Conservation (phyloP, 2,888 invertebrate species). For the Drepana falcataria region DNA sequence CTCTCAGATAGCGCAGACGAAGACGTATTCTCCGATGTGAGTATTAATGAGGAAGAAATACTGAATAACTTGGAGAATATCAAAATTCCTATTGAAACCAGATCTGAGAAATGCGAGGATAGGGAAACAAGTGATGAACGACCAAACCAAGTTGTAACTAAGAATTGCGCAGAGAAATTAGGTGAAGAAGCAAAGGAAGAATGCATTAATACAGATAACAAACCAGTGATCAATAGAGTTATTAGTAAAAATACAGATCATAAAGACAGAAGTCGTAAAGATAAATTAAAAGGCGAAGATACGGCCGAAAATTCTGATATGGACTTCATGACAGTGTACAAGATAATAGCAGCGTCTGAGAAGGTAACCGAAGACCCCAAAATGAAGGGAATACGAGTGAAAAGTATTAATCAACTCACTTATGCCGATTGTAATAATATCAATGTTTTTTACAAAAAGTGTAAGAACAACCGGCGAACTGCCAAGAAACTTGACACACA, state of each 20-base stretch:
- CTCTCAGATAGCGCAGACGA: conserved; percentile 30
- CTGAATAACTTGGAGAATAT: conserved; percentile 44
- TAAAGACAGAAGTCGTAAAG: conserved; percentile 2
- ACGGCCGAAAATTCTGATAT: conserved; percentile 10
- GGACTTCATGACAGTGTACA: conserved; percentile 33
- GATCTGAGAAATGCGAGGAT: conserved; percentile 1
- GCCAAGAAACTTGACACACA: conserved; percentile 13
- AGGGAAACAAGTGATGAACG: not conserved
- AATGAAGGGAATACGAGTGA: not conserved
- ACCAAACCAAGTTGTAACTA: not conserved
- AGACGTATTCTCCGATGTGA: conserved; percentile 27
- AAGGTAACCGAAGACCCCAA: conserved; percentile 8
- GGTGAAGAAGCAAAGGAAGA: too few relatives aligned
- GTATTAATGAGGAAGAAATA: conserved; percentile 40
- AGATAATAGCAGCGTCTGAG: conserved; percentile 21
- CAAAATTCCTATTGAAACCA: conserved; percentile 39
- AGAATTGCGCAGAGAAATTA: not conserved
- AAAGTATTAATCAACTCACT: not conserved
- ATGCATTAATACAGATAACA: too few relatives aligned
- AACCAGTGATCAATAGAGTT: too few relatives aligned
- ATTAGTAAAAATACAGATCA: too few relatives aligned
- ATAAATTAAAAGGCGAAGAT: too few relatives aligned
- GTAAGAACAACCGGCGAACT: conserved; percentile 21
- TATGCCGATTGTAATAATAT: conserved; percentile 9
- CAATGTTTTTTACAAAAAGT: conserved; percentile 32